phyloP scores from a whole-genome alignment of 2,113 vertebrate species.

The Nannobrachium achirus region DNA sequence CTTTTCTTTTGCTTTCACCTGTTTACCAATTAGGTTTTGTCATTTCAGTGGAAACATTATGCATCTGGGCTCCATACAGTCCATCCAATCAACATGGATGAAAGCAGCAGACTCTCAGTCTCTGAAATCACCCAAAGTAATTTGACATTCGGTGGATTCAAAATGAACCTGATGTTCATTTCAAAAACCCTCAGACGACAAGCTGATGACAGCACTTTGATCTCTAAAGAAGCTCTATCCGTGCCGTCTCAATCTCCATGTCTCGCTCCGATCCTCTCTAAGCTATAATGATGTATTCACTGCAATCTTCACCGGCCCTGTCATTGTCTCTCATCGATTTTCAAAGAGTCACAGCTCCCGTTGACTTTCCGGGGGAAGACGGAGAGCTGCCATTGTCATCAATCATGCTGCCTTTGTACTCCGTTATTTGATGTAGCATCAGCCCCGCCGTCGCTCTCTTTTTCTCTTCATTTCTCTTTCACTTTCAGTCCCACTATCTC shows the following conservation, averaged over 20 bases:
- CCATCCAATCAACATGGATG: background rate
- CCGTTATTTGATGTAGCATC: too few relatives aligned
- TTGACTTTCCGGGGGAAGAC: slow-evolving; percentile 10
- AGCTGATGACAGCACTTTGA: background rate
- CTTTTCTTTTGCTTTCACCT: too few relatives aligned
- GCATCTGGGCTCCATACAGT: background rate
- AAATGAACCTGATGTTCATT: background rate
- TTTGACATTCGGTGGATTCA: background rate
- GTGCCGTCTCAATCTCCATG: background rate
- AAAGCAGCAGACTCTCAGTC: too few relatives aligned
- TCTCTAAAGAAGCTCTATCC: background rate
- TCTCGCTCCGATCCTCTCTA: background rate
- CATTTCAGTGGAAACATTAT: background rate
- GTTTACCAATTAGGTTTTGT: too few relatives aligned
- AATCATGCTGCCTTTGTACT: background rate
- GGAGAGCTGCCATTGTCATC: slow-evolving; percentile 21
- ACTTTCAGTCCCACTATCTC: too few relatives aligned
- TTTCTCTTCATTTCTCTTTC: too few relatives aligned
- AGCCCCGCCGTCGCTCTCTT: too few relatives aligned
- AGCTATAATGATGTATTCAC: slow-evolving; percentile 17
- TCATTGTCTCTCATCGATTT: slow-evolving; percentile 23
- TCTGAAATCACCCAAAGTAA: background rate
- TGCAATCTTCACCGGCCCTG: background rate
- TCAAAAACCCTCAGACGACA: background rate
- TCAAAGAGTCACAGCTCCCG: background rate